Evolutionary conservation across 2,888 invertebrate genomes (phyloP), one percentile per base, ranked within the genome.

Genomic region (Punctoribates punctum): DNA sequence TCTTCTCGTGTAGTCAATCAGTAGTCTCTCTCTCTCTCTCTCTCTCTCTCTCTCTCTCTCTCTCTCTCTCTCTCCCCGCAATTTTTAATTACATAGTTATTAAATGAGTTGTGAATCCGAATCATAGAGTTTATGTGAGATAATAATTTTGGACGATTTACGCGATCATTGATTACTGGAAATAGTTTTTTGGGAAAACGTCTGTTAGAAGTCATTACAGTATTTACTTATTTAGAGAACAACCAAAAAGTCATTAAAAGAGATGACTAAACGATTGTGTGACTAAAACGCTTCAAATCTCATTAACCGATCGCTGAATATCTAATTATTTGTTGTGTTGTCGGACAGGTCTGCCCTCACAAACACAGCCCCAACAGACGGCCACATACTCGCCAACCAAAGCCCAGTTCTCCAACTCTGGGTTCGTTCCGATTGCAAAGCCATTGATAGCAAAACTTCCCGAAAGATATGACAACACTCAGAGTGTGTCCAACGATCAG

Each of bases 341-440:
- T 42, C 42, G 42, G 42, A 42, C 46, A 72, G 72, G 72, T 48
- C 17, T 72, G 25, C 48, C 72, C 46, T 72, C 72, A 13, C 42
- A 42, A 29, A 4, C 23, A 54, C 54, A 54, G 23, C 11, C 54
- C n/a, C 23, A n/a, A 25, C 42, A 72, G 23, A 29, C n/a, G n/a
- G n/a, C 73, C 29, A 54, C 73, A 73, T 73, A 51, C 29, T 27
- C 54, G 17, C 34, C 73, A 51, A 54, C 73, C n/a, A 34, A 11
- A 25, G 34, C 57, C 17, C 54, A 51, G 57, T 76, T 73, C 15
- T 25, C 73, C 15, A 73, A 51, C 23, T 38, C 76, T 11, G 76
- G 76, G 17, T 76, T 76, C 29, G 73, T 76, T 34, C 76, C 76
- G 27, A 76, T 76, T 34, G 76, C 76, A 17, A 76, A 76, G 38